Evolutionary conservation across 2,888 invertebrate genomes (phyloP), one percentile per base, ranked within the genome.

Genomic region (Minunthozetes semirufus): DNA sequence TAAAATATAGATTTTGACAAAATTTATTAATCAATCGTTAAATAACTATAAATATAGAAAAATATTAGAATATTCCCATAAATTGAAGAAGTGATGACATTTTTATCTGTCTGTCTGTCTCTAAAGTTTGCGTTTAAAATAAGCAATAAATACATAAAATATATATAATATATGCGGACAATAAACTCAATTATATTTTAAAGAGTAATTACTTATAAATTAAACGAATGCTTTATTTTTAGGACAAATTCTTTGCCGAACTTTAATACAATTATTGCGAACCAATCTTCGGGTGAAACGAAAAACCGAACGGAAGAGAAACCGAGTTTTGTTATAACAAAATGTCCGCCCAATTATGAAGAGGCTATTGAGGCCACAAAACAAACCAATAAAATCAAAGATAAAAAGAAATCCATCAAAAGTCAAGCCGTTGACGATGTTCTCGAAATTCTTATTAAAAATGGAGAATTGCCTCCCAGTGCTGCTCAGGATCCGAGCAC

Each of bases 391-490:
- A 70, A 70, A 48, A 25, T 5, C 11, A 85, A 76, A 80, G 56
- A 72, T 27, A 59, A 48, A 38, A 75, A 56, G 27, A 79, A 72
- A 63, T 42, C 22, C 29, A 81, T 87, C 38, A 88, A 89, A 81
- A 91, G 91, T 80, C 90, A 92, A 82, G 90, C 90, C 74, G 90
- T 94, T 80, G 93, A 93, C 81, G 95, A 96, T 83, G 94, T 96
- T 0, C 85, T 96, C 74, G 94, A 96, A 82, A 94, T 96, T 79
- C 87, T 96, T 17, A 94, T 95, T 63, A 91, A 94, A 81, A 93
- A 93, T 82, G 95, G 95, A 85, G 95, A 95, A 81, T 83, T 95
- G 75, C 93, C 94, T 0, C 89, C 93, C 11, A 93, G 93, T 80
- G 93, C 93, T 0, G 93, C 92, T 0, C 88, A 89, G 79, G 88